Evolutionary conservation across 92 coral and sea anemone genomes (phyloP), one percentile per base, ranked within the genome.

Genomic region (Siderastrea siderea): DNA sequence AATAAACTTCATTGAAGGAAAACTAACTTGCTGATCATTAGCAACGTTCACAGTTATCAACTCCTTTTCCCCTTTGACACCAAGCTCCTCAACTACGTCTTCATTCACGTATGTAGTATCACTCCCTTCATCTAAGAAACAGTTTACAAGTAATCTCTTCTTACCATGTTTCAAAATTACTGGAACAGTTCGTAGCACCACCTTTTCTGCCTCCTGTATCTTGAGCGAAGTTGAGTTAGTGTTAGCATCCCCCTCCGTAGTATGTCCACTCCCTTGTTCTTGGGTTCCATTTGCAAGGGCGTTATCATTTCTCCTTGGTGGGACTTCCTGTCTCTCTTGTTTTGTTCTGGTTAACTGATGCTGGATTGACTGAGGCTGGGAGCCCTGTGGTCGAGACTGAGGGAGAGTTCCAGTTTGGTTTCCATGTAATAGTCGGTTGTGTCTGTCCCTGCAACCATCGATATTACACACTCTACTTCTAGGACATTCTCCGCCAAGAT

Each of bases 151-250:
- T 62, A 84, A 47, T 68, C 90, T 69, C 38, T 84, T 89, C 44
- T 69, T 69, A 12, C 93, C 81, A 86, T 86, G 65, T 17, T 86
- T 80, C 75, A 91, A 26, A 5, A 91, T 82, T n/a, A 78, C 86
- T 71, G 92, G 92, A 68, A 88, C 90, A 75, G 87, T 91, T 75
- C 92, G 89, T 54, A 91, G 89, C 15, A 85, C 86, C 47, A 88
- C 84, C 45, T 67, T 66, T 57, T 86, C 78, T 77, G 67, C 54
- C 15, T 65, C 63, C 60, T 85, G 89, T 81, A 77, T 50, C 84
- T 67, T 52, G 6, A 64, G 71, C 55, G 84, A 57, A 77, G 68
- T 77, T 57, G 81, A 77, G 19, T 77, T 77, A 38, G 68, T 44
- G 68, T 77, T 77, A 77, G 68, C 73, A 84, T 74, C n/a, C 89